Evolutionary conservation across 2,888 invertebrate genomes (phyloP), one percentile per base, ranked within the genome.

Genomic region (Bursaphelenchus okinawaensis): DNA sequence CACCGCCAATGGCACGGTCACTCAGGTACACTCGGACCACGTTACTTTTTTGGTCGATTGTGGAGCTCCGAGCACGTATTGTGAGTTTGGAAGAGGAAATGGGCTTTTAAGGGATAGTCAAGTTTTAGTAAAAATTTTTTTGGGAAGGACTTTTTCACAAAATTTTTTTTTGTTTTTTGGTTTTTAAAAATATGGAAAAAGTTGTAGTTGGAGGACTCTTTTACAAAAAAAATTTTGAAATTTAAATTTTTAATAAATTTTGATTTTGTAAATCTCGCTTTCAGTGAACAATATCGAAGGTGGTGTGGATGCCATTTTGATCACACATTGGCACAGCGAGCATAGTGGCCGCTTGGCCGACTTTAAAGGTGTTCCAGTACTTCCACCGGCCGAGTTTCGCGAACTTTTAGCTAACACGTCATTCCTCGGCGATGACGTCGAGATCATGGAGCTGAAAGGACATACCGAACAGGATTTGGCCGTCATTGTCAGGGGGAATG

Each of bases 281-380:
- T 40, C 40, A 40, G 40, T 40, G 40, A 12, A 12, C 12, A n/a
- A 40, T 16, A n/a, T 40, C 16, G 40, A 16, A 6, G 40, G 40
- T 40, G 40, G 1, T 40, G 3, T 40, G 6, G 40, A 59, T 20
- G 29, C 55, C 28, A 20, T 59, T 20, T 20, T 59, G 50, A 23
- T 59, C 26, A 59, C 60, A n/a, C 60, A 59, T 27, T 59, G 19
- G 20, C 60, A 59, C 23, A 19, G n/a, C 12, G 60, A 59, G 29
- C 60, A 59, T 29, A 16, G 40, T 29, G 60, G 60, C 19, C 40
- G 19, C 16, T 20, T 59, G 52, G n/a, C 16, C 22, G n/a, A 26
- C 16, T 20, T 59, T 40, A 19, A 20, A 20, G 51, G 4, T 22
- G 22, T 50, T 1, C 16, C 1, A 12, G 20, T 50, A 31, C 60